phyloP scores from a whole-genome alignment of 1,140 invertebrate genomes.

The Aethina tumida region DNA sequence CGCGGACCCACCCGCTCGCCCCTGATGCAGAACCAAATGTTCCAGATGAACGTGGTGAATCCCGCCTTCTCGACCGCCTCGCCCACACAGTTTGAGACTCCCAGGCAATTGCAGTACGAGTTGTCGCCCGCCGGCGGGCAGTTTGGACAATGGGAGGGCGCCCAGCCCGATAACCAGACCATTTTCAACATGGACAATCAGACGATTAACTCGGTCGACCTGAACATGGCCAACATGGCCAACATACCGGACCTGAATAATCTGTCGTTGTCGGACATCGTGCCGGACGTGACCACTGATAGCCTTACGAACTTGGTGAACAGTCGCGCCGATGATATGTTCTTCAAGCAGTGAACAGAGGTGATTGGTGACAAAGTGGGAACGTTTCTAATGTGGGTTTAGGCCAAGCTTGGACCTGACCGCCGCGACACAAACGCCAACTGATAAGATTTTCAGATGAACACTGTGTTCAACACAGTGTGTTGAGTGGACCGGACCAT shows the following conservation, averaged over 20 bases:
- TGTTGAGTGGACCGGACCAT: too few relatives aligned
- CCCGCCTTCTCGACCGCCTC: conserved; percentile 6
- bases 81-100: conserved; percentile 1
- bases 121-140: neutral
- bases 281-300: conserved; percentile 2
- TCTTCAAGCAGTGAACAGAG: too few relatives aligned
- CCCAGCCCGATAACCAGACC: conserved; percentile 2
- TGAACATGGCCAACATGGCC: conserved; percentile 10
- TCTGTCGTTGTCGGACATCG: conserved; percentile 14
- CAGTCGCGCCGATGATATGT: neutral
- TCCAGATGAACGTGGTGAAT: conserved; percentile 18
- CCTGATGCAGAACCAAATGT: too few relatives aligned
- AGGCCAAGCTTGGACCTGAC: too few relatives aligned
- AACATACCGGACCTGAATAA: conserved; percentile 8
- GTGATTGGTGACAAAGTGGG: too few relatives aligned
- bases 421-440: too few relatives aligned
- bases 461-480: too few relatives aligned
- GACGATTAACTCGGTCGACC: conserved; percentile 10
- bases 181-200: conserved; percentile 18
- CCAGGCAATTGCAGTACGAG: too few relatives aligned
- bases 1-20: too few relatives aligned
- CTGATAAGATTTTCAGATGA: too few relatives aligned
- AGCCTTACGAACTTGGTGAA: conserved; percentile 6
- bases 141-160: conserved; percentile 2
- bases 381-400: too few relatives aligned